A percentile compares a stretch with the other conserved stretches of the same genome.
These are phyloP conservation scores for Panagrolaimus sp. DNA, from an alignment of 1,140 invertebrate genomes.

Conservation along the genomic window DNA sequence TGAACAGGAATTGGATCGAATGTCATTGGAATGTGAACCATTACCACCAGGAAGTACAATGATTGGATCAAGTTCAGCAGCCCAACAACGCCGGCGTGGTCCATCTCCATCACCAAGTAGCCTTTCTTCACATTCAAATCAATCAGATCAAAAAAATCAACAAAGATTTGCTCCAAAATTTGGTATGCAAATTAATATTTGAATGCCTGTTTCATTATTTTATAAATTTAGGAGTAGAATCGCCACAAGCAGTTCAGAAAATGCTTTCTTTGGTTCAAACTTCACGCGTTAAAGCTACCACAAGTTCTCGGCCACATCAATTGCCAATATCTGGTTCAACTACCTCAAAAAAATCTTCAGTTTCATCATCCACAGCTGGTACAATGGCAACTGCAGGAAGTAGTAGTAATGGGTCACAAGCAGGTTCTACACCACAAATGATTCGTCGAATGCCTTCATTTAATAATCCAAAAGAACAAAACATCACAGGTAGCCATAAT, in stretches of 20 bases:
- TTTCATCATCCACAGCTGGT: background rate
- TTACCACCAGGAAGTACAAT: conserved; percentile 59
- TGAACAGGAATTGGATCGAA: conserved; percentile 77
- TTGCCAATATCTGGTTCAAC: background rate
- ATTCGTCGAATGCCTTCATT: conserved; percentile 12
- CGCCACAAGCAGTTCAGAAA: conserved; percentile 87
- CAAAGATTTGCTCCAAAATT: conserved; percentile 64
- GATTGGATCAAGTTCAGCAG: conserved; percentile 56
- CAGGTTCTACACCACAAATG: conserved; percentile 4
- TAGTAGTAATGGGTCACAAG: background rate
- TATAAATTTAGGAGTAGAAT: conserved; percentile 72
- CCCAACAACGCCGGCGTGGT: conserved; percentile 71
- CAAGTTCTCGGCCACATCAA: conserved; percentile 8
- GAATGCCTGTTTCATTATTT: conserved; percentile 13
- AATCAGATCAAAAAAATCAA: conserved; percentile 49
- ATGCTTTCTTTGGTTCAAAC: conserved; percentile 80
- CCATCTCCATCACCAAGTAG: conserved; percentile 81
- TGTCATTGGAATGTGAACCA: conserved; percentile 83
- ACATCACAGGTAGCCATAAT: background rate
- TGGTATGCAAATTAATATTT: conserved; percentile 61
- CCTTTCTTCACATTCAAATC: conserved; percentile 67
- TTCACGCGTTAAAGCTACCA: conserved; percentile 63
- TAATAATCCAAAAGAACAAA: background rate
- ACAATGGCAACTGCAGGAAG: background rate
- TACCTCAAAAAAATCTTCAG: conserved; percentile 7